phyloP scores from a whole-genome alignment of 1,140 invertebrate species.

The Antheraea pernyi region DNA sequence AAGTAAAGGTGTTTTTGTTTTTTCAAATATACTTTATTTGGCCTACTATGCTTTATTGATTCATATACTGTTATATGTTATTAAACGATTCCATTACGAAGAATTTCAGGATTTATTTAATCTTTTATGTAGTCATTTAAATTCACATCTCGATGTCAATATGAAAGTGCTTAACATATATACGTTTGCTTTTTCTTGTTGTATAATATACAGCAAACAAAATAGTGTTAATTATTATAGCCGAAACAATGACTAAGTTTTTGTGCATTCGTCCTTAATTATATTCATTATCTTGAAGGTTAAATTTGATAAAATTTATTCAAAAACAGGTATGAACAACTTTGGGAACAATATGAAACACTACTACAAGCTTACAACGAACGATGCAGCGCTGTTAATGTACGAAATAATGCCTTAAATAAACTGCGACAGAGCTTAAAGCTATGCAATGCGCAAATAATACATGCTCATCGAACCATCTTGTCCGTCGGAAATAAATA shows the following conservation, averaged over 20 bases:
- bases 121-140: too few relatives aligned
- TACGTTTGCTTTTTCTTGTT: too few relatives aligned
- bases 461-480: conserved; percentile 41
- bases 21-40: too few relatives aligned
- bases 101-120: too few relatives aligned
- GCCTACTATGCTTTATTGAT: too few relatives aligned
- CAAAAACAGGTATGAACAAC: conserved; percentile 54
- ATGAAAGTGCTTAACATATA: too few relatives aligned
- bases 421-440: conserved; percentile 29
- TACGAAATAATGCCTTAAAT: conserved; percentile 30
- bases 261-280: not conserved
- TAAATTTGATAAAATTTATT: not conserved
- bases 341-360: conserved; percentile 51
- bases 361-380: conserved; percentile 51
- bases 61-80: too few relatives aligned
- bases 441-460: conserved; percentile 32
- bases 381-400: conserved; percentile 30
- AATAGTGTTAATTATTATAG: not conserved
- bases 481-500: conserved; percentile 55
- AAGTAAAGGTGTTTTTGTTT: too few relatives aligned
- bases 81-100: too few relatives aligned
- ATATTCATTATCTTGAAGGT: not conserved
- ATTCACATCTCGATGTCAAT: too few relatives aligned
- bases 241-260: not conserved
- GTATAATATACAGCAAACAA: not conserved